Conservation (phyloP, 2,113 vertebrate genomes). For the Clinocottus analis region DNA sequence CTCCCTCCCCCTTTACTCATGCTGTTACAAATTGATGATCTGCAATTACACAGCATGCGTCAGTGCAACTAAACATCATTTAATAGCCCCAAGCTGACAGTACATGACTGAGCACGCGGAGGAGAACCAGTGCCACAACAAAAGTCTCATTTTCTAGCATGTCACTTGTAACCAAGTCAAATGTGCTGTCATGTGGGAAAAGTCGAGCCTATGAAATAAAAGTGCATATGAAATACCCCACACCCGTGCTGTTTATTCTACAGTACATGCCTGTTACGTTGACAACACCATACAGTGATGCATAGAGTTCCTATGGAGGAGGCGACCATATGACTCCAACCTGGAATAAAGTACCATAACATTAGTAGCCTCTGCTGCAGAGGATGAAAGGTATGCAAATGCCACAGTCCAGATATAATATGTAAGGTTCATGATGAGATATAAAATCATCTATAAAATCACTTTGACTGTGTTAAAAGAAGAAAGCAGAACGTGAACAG, state of each 20-base stretch:
- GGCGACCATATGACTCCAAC: too few species aligned
- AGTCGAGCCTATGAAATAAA: background rate
- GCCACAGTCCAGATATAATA: background rate
- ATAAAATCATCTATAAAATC: background rate
- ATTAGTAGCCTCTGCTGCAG: background rate
- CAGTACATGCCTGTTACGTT: background rate
- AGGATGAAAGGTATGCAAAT: background rate
- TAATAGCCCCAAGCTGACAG: slow-evolving; percentile 59
- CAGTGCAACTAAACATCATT: slow-evolving; percentile 61
- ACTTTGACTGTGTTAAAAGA: background rate
- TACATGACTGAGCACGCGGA: slow-evolving; percentile 29
- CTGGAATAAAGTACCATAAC: background rate
- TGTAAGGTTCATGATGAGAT: background rate
- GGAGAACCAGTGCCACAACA: slow-evolving; percentile 26
- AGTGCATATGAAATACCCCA: background rate
- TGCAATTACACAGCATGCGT: slow-evolving; percentile 76
- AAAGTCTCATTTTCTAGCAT: slow-evolving; percentile 19
- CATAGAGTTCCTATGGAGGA: too few species aligned
- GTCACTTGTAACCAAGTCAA: background rate
- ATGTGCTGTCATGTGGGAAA: background rate
- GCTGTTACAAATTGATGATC: slow-evolving; percentile 73
- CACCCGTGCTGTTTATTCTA: background rate
- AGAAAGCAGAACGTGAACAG: background rate
- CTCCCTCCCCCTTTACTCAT: slow-evolving; percentile 27
- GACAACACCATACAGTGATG: background rate